Conservation (phyloP, 2,797 vertebrate species). For the Heteromormyrus szaboi region DNA sequence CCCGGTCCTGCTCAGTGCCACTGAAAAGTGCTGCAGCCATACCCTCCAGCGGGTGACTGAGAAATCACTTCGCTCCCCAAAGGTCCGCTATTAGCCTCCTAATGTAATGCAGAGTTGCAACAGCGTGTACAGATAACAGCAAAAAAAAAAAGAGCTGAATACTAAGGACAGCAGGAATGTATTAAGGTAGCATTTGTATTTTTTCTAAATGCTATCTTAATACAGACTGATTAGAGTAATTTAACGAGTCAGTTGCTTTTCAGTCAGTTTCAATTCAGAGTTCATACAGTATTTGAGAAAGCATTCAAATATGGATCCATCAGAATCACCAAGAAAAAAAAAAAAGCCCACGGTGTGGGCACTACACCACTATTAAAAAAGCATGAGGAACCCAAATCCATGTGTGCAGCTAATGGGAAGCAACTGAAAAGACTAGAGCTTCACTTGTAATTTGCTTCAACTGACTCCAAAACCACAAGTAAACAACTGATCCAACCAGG, state of each 20-base stretch:
- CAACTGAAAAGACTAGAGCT: background rate
- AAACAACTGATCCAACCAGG: background rate
- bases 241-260: background rate
- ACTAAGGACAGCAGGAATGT: background rate
- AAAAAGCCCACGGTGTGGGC: background rate
- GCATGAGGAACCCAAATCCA: background rate
- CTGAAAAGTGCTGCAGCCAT: constrained; percentile 60
- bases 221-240: background rate
- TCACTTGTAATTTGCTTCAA: background rate
- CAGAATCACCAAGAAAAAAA: background rate
- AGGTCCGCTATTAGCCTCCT: constrained; percentile 39
- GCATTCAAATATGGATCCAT: background rate
- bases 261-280: background rate
- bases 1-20: constrained; percentile 26
- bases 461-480: background rate
- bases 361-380: background rate
- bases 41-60: constrained; percentile 64
- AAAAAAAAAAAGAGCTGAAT: constrained; percentile 32
- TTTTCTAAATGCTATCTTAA: background rate
- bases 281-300: background rate
- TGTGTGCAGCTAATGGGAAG: background rate
- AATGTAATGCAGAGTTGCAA: constrained; percentile 52
- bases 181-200: background rate
- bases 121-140: constrained; percentile 59
- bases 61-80: constrained; percentile 46